Base-by-base conservation (phyloP, 2,888 invertebrate genomes). In the Malthinus seriepunctatus region DNA sequence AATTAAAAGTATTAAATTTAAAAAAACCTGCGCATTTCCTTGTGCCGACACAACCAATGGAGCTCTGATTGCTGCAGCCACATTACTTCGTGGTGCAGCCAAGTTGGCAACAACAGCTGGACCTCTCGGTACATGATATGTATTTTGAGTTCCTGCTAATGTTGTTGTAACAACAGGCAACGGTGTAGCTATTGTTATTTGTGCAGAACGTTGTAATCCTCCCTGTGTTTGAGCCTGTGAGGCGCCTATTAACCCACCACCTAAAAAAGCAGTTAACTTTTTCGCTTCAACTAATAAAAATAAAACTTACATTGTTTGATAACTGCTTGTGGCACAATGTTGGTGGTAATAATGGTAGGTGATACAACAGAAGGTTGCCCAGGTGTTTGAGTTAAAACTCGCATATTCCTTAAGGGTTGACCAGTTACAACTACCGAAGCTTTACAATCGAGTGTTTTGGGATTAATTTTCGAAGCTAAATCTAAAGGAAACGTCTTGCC, bases 81-180 rank as follows among this genome's bases (percentile, higher is more conserved):
- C 86, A 56, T 84, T 83, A 33, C 83, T 81, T 53, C 89, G 83
- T 0, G 89, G 86, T 6, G 88, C 86, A 8, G 89, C 86, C 12
- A 90, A 83, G 63, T 88, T 89, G 0, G 90, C 90, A 2, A 89
- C 90, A 8, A 89, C 89, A 0, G 89, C 89, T 10, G 89, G 84
- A 1, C 90, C 90, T 56, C 85, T 70, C 6, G 79, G 79, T 5
- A 79, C 79, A 68, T 79, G 79, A 64, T 77, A 79, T 8, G 59
- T 59, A 31, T 47, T 59, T 32, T 59, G 59, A 10, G 77, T 73
- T 8, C 76, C 76, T 15, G 66, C 50, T 11, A 71, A 63, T 15
- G 73, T 62, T 37, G 65, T 73, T 56, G 72, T 74, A n/a, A 76
- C 71, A 7, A 75, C 71, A 12, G 77, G 74, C 11, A 74, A 56